Evolutionary conservation across 2,888 invertebrate species (phyloP), one percentile per base, ranked within the genome.

Genomic region (Epinotia demarniana): DNA sequence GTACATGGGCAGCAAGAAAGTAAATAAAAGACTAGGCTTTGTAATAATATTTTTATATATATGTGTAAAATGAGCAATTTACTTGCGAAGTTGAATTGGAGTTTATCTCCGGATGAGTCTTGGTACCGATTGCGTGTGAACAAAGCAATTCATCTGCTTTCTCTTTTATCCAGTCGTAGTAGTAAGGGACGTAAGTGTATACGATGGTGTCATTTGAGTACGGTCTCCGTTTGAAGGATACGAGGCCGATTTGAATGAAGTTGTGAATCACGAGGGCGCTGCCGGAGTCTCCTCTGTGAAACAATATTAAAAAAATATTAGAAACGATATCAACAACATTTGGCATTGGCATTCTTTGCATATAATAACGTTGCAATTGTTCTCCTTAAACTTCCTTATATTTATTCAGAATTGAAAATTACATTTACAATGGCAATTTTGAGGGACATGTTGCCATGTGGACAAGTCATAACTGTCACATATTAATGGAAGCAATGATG

Each of bases 261-360:
- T 78, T 80, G 0, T 82, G 73, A 1, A 87, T 77, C 0, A 88
- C 74, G 0, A 90, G 78, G 0, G 87, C 86, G 23, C 85, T 83
- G n/a, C 89, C 89, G 2, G 89, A 90, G 77, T 89, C 89, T 12
- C 89, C 89, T 0, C 89, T 90, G 81, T 49, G 80, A 78, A 78
- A 53, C 1, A 77, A 77, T 62, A 72, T 8, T 27, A 3, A 27
- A 46, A 49, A 49, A 49, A n/a, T 6, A 49, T 6, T 33, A 33
- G 33, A 33, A 33, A 33, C 33, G 6, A 33, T 33, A 6, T 8
- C 33, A 33, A 33, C 33, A 33, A 27, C 23, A 33, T 33, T 6
- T 33, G 6, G 8, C 6, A 0, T 0, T 27, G 23, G 23, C 33
- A 6, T 33, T 33, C 33, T 33, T 33, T 6, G 33, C 0, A 8